A percentile compares a stretch with the other conserved stretches of the same genome.
Conservation (phyloP, 2,888 invertebrate genomes). For the Parnassius orleans region DNA sequence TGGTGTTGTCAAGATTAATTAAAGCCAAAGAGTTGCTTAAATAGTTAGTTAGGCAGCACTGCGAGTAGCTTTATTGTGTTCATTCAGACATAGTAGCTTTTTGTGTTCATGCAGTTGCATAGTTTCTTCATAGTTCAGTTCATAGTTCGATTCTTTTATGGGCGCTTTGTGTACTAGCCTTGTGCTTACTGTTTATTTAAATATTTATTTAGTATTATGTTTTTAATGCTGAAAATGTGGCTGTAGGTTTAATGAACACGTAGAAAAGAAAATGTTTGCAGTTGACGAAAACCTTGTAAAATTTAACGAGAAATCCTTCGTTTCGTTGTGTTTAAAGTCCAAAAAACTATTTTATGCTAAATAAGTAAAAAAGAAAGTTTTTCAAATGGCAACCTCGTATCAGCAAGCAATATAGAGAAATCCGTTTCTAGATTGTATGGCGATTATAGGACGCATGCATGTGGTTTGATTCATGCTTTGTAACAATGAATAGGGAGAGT, state of each 20-base stretch:
- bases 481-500: too few species aligned
- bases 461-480: too few species aligned
- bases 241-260: constrained; percentile 13
- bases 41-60: constrained; percentile 72
- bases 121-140: too few species aligned
- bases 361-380: too few species aligned
- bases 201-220: neutral
- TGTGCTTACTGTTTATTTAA: neutral
- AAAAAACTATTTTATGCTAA: too few species aligned
- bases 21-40: constrained; percentile 70
- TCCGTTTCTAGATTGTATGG: too few species aligned
- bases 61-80: constrained; percentile 57
- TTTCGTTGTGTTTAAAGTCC: too few species aligned
- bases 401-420: too few species aligned
- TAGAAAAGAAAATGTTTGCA: neutral
- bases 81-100: constrained; percentile 46
- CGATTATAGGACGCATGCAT: too few species aligned
- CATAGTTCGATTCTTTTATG: constrained; percentile 30
- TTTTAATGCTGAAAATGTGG: neutral
- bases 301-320: too few species aligned
- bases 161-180: neutral
- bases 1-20: constrained; percentile 76
- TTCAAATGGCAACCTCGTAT: too few species aligned
- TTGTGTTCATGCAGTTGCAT: constrained; percentile 40
- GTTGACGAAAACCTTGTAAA: too few species aligned